These are phyloP conservation scores for Etheostoma cragini DNA, from an alignment of 2,113 vertebrate species.

Conservation along the genomic window DNA sequence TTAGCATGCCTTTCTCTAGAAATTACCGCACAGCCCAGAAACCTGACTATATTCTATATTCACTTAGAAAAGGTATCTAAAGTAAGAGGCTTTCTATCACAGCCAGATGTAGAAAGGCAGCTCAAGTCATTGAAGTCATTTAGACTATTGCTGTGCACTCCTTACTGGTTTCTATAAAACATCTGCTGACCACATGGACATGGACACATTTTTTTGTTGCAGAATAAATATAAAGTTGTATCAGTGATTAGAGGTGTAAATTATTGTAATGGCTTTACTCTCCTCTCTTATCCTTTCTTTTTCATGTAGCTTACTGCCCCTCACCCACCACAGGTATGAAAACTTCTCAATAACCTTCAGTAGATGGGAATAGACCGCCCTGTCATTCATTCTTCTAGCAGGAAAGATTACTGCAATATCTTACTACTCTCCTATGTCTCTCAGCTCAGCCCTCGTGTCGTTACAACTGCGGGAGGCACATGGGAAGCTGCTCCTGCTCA, in stretches of 20 bases:
- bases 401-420: not conserved
- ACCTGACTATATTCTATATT: too few species aligned
- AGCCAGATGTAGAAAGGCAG: too few species aligned
- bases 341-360: not conserved
- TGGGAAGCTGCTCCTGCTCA: slow-evolving; percentile 70
- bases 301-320: slow-evolving; percentile 30
- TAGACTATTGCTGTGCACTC: too few species aligned
- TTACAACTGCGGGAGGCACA: slow-evolving; percentile 30
- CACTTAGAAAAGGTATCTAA: too few species aligned
- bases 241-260: not conserved
- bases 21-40: too few species aligned
- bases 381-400: not conserved
- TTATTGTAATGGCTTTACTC: not conserved
- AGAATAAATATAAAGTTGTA: not conserved
- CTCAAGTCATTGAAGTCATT: too few species aligned
- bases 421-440: not conserved
- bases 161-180: too few species aligned
- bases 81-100: too few species aligned
- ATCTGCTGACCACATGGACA: too few species aligned
- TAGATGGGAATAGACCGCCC: not conserved
- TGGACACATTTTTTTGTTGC: too few species aligned
- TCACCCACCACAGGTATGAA: slow-evolving; percentile 21
- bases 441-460: slow-evolving; percentile 13
- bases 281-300: not conserved
- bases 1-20: too few species aligned